Evolutionary conservation across 2,113 vertebrate species (phyloP), one percentile per base, ranked within the genome.

Genomic region (Saguinus imperator): DNA sequence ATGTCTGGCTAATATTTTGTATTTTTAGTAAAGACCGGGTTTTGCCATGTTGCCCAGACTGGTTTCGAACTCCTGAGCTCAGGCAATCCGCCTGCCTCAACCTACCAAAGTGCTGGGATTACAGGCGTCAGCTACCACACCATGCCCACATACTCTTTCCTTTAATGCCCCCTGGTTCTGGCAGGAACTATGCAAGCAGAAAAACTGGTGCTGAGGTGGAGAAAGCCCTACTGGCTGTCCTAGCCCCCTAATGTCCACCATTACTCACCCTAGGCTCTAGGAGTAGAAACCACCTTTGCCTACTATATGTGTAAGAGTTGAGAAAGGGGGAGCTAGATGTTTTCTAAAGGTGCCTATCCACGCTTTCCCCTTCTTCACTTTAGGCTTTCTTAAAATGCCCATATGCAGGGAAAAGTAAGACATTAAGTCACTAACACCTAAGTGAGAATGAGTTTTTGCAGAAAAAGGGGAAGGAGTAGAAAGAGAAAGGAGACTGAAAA

Each of bases 361-460:
- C 58, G 40, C 10, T 23, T 18, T 52, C 52, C 35, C 45, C 35
- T 64, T 25, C 43, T 66, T 58, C 18, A 37, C 27, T 57, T 50
- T 37, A 89, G 40, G 32, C n/a, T 77, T 81, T 58, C 94, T 82
- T 76, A 76, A 95, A 97, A 94, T 16, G 90, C 43, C 45, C 27
- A n/a, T 2, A 13, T 45, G 43, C 64, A 35, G n/a, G 27, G 11
- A 58, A 8, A 45, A 25, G 68, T 61, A 61, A 79, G 68, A 55
- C 79, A 92, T 55, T n/a, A 84, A 91, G 61, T 96, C 95, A 93
- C 48, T 88, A 70, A 91, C 72, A 82, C 52, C 55, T 91, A 80
- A 81, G 72, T 81, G 27, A 95, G 23, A 94, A 85, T 23, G 50
- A 88, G 66, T 92, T 97, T 96, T 91, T 45, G 84, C 45, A 81